A percentile compares a stretch with the other conserved stretches of the same genome.
phyloP scores from a whole-genome alignment of 2,797 vertebrate genomes.

The Astyanax mexicanus region DNA sequence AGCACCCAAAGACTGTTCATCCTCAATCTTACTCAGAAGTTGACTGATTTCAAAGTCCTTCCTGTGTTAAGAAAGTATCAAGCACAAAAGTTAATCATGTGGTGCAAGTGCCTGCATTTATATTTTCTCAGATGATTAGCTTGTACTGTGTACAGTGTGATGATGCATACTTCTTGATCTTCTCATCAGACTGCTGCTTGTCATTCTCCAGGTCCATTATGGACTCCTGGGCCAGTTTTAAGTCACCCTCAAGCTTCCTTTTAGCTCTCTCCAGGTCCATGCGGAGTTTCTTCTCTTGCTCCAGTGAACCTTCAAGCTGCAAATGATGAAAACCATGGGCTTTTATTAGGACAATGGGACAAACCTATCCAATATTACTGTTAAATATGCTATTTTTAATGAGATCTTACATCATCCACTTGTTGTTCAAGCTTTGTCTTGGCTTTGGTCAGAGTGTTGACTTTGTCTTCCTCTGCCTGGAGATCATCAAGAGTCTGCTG shows the following conservation, averaged over 20 bases:
- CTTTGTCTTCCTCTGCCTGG: slow-evolving; percentile 19
- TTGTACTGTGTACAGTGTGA: too few species aligned
- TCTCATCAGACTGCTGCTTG: slow-evolving; percentile 86
- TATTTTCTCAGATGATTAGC: neutral
- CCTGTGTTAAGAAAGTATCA: slow-evolving; percentile 61
- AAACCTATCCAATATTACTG: neutral
- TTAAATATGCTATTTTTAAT: slow-evolving; percentile 56
- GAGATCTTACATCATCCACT: slow-evolving; percentile 51
- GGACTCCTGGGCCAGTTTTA: slow-evolving; percentile 86
- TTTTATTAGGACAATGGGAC: neutral
- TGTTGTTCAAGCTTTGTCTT: slow-evolving; percentile 71
- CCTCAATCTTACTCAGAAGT: slow-evolving; percentile 83
- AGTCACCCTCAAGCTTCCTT: slow-evolving; percentile 85
- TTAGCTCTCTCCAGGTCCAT: slow-evolving; percentile 86
- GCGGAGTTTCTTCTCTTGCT: slow-evolving; percentile 86
- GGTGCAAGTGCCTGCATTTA: too few species aligned
- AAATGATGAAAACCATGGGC: neutral
- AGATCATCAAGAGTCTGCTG: slow-evolving; percentile 45
- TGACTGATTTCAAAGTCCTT: slow-evolving; percentile 90
- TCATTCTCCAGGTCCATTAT: slow-evolving; percentile 66
- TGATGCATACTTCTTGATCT: slow-evolving; percentile 83
- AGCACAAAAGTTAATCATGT: too few species aligned
- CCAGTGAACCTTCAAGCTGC: slow-evolving; percentile 84
- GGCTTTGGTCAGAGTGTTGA: slow-evolving; percentile 73
- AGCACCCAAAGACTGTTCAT: slow-evolving; percentile 79